Conservation (phyloP, 2,888 invertebrate genomes). For the Lycophotia porphyrea region DNA sequence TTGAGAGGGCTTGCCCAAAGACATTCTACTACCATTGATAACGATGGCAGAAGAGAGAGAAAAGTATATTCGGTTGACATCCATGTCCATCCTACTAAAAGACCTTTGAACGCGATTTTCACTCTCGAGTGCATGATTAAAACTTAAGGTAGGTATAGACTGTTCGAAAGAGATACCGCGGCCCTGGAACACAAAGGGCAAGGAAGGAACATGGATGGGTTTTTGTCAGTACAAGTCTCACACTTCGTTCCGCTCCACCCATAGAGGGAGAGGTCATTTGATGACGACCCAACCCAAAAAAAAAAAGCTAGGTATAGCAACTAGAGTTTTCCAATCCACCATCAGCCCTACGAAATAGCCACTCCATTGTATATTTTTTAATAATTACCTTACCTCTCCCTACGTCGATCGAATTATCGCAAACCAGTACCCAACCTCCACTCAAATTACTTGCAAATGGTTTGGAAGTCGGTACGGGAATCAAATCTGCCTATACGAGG, state of each 20-base stretch:
- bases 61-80: too few species aligned
- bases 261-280: too few species aligned
- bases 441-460: slow-evolving; percentile 65
- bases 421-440: slow-evolving; percentile 45
- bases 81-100: too few species aligned
- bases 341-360: background rate
- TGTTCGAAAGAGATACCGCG: too few species aligned
- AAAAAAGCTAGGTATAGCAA: background rate
- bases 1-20: background rate
- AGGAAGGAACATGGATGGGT: too few species aligned
- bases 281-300: too few species aligned
- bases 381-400: slow-evolving; percentile 35
- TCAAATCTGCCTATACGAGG: slow-evolving; percentile 60
- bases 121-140: too few species aligned
- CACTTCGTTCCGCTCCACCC: too few species aligned
- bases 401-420: slow-evolving; percentile 56
- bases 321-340: background rate
- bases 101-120: too few species aligned
- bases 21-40: background rate
- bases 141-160: too few species aligned
- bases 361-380: slow-evolving; percentile 34
- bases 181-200: too few species aligned
- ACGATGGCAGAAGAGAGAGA: background rate
- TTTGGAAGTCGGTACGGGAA: slow-evolving; percentile 58
- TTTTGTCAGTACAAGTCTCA: too few species aligned